Evolutionary conservation across 1,140 invertebrate species (phyloP).

Genomic region (Samia ricini): DNA sequence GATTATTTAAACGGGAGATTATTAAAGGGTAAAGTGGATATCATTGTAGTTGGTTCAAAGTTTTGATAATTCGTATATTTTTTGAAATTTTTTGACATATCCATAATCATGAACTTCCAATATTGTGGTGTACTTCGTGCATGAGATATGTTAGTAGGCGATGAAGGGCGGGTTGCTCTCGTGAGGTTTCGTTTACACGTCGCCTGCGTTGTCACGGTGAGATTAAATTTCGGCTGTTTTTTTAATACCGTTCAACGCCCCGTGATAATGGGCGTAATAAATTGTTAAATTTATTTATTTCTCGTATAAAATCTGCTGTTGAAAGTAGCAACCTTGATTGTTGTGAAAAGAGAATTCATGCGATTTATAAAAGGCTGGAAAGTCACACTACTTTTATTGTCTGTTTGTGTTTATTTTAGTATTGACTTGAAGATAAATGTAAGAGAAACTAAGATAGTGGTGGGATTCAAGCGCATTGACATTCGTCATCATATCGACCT

Average conservation of each 20-base stretch:
- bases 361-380: background rate
- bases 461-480: background rate
- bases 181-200: slow-evolving; percentile 38
- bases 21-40: no score
- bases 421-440: background rate
- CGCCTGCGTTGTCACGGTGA: slow-evolving; percentile 43
- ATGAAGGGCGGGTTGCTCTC: slow-evolving; percentile 40
- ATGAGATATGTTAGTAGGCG: slow-evolving; percentile 22
- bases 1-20: no score
- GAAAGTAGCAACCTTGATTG: background rate
- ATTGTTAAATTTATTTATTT: slow-evolving; percentile 2
- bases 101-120: slow-evolving; percentile 9
- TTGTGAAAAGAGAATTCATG: no score
- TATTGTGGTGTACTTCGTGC: background rate
- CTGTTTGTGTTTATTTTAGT: background rate
- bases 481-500: no score
- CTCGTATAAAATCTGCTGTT: background rate
- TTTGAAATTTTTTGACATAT: slow-evolving; percentile 2
- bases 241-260: slow-evolving; percentile 35
- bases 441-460: background rate
- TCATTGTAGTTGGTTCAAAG: background rate
- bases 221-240: slow-evolving; percentile 48
- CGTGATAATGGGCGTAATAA: slow-evolving; percentile 17
- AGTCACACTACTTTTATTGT: background rate
- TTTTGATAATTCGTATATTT: background rate